phyloP scores from a whole-genome alignment of 1,140 invertebrate genomes.

The Leguminivora glycinivorella region DNA sequence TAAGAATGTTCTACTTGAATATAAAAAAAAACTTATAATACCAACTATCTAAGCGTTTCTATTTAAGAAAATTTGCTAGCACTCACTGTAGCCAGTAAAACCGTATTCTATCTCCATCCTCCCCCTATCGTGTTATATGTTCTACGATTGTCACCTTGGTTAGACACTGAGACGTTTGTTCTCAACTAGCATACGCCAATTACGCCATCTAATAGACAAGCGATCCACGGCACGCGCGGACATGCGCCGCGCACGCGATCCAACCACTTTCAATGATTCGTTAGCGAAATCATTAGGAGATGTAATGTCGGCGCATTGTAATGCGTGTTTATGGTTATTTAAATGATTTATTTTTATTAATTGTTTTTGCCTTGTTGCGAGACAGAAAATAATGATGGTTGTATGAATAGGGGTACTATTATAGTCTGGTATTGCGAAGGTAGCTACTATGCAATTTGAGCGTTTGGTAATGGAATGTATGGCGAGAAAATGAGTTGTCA shows the following conservation, averaged over 20 bases:
- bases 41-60: too few relatives aligned
- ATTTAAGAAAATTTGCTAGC: too few relatives aligned
- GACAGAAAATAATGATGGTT: constrained; percentile 77
- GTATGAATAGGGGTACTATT: constrained; percentile 74
- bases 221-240: constrained; percentile 32
- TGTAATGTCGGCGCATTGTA: constrained; percentile 77
- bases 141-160: too few relatives aligned
- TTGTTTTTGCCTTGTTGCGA: constrained; percentile 77
- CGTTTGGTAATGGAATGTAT: constrained; percentile 70
- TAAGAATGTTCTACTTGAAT: too few relatives aligned
- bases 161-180: too few relatives aligned
- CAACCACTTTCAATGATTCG: constrained; percentile 77
- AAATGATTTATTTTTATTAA: constrained; percentile 80
- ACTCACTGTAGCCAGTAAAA: too few relatives aligned
- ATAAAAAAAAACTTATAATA: too few relatives aligned
- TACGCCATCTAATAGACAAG: background rate
- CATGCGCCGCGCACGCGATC: constrained; percentile 68
- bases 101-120: too few relatives aligned
- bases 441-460: constrained; percentile 70
- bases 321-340: constrained; percentile 78
- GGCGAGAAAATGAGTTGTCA: constrained; percentile 77
- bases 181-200: too few relatives aligned
- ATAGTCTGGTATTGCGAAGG: constrained; percentile 67
- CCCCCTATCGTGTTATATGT: too few relatives aligned
- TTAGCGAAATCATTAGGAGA: constrained; percentile 79